Conservation (phyloP, 64 coral and sea anemone genomes). For the Dendronephthya gigantea region DNA sequence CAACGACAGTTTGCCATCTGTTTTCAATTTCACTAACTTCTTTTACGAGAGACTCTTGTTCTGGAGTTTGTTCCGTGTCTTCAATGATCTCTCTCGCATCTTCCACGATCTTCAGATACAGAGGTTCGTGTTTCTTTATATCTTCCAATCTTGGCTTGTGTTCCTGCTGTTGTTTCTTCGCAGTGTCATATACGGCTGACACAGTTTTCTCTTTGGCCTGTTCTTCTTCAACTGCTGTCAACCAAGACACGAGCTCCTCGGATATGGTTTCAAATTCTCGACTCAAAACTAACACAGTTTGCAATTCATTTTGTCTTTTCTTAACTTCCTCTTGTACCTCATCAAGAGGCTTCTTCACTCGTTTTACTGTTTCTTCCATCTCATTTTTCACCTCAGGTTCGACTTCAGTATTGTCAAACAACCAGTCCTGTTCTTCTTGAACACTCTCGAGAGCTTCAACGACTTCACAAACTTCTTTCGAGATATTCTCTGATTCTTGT, state of each 20-base stretch:
- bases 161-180: constrained; percentile 68
- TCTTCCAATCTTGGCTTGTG: constrained; percentile 70
- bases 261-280: constrained; percentile 68
- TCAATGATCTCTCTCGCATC: constrained; percentile 59
- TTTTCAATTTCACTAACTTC: constrained; percentile 47
- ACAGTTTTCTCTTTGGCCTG: constrained; percentile 48
- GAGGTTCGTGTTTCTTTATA: constrained; percentile 63
- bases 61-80: constrained; percentile 48
- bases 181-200: constrained; percentile 46
- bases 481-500: neutral
- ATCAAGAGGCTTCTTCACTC: constrained; percentile 55
- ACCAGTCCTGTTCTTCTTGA: constrained; percentile 56
- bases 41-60: constrained; percentile 58
- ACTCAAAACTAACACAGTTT: constrained; percentile 53
- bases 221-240: constrained; percentile 64
- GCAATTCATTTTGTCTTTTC: constrained; percentile 58
- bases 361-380: constrained; percentile 21
- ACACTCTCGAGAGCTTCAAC: constrained; percentile 52
- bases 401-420: constrained; percentile 52
- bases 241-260: constrained; percentile 75
- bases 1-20: constrained; percentile 53
- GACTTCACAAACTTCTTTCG: constrained; percentile 30
- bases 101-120: constrained; percentile 46
- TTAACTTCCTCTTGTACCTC: constrained; percentile 44
- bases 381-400: constrained; percentile 22